Evolutionary conservation across 2,888 invertebrate species (phyloP).

Genomic region (Drosophila formosana): DNA sequence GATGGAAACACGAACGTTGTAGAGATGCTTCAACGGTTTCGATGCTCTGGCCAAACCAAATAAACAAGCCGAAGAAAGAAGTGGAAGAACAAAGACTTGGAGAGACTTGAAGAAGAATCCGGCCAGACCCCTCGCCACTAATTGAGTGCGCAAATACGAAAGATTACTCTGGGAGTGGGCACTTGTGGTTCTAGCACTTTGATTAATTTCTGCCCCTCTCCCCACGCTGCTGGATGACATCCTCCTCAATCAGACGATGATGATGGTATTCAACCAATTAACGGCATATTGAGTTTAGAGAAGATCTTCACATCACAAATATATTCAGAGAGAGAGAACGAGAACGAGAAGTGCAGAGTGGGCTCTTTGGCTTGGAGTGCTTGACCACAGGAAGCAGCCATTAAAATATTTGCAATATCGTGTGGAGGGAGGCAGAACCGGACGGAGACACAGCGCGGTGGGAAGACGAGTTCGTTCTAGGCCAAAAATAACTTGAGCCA

Average conservation of each 20-base stretch:
- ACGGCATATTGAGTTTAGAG: constrained; percentile 52
- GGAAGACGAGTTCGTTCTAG: constrained; percentile 63
- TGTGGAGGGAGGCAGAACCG: neutral
- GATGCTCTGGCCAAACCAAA: constrained; percentile 50
- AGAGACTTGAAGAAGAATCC: constrained; percentile 6
- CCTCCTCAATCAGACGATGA: constrained; percentile 37
- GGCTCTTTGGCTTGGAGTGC: constrained; percentile 29
- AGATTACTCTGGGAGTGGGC: constrained; percentile 40
- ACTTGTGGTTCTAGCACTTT: constrained; percentile 57
- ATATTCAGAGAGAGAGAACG: neutral
- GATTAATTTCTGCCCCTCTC: constrained; percentile 48
- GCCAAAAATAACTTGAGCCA: constrained; percentile 67
- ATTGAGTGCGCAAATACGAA: constrained; percentile 79
- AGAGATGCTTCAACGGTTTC: constrained; percentile 10
- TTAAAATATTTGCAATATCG: constrained; percentile 64
- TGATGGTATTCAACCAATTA: constrained; percentile 59
- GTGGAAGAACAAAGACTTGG: constrained; percentile 55
- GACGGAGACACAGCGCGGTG: neutral
- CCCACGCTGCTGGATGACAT: constrained; percentile 45
- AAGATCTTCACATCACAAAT: constrained; percentile 28
- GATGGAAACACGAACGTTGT: constrained; percentile 18
- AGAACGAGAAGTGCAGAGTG: constrained; percentile 6
- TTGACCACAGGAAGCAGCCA: constrained; percentile 78
- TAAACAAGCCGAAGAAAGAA: constrained; percentile 52
- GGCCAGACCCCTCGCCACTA: constrained; percentile 43